Base-by-base conservation (phyloP, 2,797 vertebrate genomes). In the Varecia variegata region DNA sequence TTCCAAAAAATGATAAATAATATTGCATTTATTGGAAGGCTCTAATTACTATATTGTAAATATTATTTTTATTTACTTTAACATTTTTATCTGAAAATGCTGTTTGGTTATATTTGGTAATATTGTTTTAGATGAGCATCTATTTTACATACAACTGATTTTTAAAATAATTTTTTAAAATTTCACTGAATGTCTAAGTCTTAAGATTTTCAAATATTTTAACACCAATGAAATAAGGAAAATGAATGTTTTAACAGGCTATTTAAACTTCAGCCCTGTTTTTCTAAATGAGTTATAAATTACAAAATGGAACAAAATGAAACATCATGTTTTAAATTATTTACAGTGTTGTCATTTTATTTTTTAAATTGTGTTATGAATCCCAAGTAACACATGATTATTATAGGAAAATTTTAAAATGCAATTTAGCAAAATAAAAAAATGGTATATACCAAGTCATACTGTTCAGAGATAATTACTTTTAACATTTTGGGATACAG, bases 141-240 rank as follows among this genome's bases (percentile, higher is more conserved):
- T 58, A 45, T 52, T 86, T 95, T 58, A 70, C 87, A 15, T 94
- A 56, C 35, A 89, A 58, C 3, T 67, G 11, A 30, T 84, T 96
- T 86, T 86, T 10, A 79, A 70, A 35, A 11, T n/a, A 35, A 21
- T 47, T 56, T 67, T 71, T 81, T 30, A 40, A 1, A 56, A 74
- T 52, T 94, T 93, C 7, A 88, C 18, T 58, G 13, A 71, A 52
- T 84, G 11, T 60, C 5, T 35, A 58, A 81, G 58, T 85, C 92
- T 94, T 74, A 93, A 95, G 56, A 60, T 88, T 80, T 84, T 88
- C 25, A 67, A 93, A 30, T 88, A 71, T 58, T 95, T 93, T 76
- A 91, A 88, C 70, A 71, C 2, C 81, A 81, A 50, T 81, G 17
- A 95, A 74, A 74, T 65, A 93, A 84, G n/a, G 12, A 50, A 88